Evolutionary conservation across 2,888 invertebrate genomes (phyloP).

Genomic region (Drosophila imparisetae): DNA sequence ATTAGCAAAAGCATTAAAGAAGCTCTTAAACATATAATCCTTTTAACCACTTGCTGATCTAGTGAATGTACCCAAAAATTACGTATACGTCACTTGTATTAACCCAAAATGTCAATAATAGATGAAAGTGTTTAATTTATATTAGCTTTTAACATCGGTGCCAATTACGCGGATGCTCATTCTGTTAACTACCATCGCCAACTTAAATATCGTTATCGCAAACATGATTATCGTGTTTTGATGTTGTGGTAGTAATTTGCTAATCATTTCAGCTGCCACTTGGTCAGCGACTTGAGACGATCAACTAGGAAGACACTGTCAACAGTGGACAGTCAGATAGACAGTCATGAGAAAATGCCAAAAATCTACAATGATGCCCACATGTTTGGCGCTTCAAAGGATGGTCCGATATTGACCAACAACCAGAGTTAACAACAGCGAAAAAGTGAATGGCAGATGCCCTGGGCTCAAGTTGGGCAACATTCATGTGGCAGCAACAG

Average conservation of each 20-base stretch:
- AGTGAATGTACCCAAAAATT: neutral
- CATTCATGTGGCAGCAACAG: slow-evolving; percentile 31
- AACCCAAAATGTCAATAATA: neutral
- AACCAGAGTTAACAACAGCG: slow-evolving; percentile 20
- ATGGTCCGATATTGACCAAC: slow-evolving; percentile 56
- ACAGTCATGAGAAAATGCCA: slow-evolving; percentile 60
- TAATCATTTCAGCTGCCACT: slow-evolving; percentile 63
- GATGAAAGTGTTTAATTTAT: slow-evolving; percentile 14
- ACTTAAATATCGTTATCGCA: slow-evolving; percentile 13
- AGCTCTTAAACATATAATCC: neutral
- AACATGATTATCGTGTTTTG: neutral
- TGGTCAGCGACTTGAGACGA: slow-evolving; percentile 42
- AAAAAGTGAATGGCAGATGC: slow-evolving; percentile 78
- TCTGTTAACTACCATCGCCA: slow-evolving; percentile 9
- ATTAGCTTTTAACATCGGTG: slow-evolving; percentile 19
- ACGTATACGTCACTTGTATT: slow-evolving; percentile 28
- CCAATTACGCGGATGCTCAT: slow-evolving; percentile 1
- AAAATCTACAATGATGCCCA: slow-evolving; percentile 27
- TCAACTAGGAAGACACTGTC: slow-evolving; percentile 76
- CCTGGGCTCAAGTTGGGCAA: slow-evolving; percentile 68
- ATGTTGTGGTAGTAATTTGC: slow-evolving; percentile 49
- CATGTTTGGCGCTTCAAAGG: slow-evolving; percentile 55
- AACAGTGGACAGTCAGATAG: slow-evolving; percentile 21
- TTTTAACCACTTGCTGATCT: neutral
- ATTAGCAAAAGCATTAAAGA: slow-evolving; percentile 10